Conservation (phyloP, 2,888 invertebrate genomes). For the Ceratothoa steindachneri region DNA sequence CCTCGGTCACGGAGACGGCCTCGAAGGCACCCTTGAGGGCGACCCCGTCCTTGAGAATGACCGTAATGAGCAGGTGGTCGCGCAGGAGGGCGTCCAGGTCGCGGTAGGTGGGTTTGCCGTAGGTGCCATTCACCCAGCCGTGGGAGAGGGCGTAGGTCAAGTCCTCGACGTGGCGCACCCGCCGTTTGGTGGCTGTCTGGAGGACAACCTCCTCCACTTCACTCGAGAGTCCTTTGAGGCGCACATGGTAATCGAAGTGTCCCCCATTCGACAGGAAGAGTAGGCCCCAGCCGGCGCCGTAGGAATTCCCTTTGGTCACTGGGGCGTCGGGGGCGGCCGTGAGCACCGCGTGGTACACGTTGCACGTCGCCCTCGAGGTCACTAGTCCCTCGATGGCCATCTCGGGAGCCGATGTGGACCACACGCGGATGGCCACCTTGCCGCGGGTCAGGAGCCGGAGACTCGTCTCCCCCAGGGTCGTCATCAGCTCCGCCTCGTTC, state of each 20-base stretch:
- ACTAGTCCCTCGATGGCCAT: slow-evolving; percentile 47
- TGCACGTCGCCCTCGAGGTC: slow-evolving; percentile 49
- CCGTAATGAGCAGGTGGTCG: slow-evolving; percentile 29
- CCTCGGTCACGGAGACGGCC: slow-evolving; percentile 50
- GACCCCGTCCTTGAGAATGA: slow-evolving; percentile 39
- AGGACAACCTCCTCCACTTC: slow-evolving; percentile 27
- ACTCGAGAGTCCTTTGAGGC: slow-evolving; percentile 17
- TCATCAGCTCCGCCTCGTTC: slow-evolving; percentile 35
- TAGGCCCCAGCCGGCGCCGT: slow-evolving; percentile 44
- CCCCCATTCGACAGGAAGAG: slow-evolving; percentile 48
- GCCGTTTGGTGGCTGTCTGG: slow-evolving; percentile 26
- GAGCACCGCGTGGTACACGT: slow-evolving; percentile 47
- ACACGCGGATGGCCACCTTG: slow-evolving; percentile 34
- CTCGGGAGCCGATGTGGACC: slow-evolving; percentile 35
- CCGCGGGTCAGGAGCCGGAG: slow-evolving; percentile 43
- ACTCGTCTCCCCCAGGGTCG: slow-evolving; percentile 40
- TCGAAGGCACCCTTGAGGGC: slow-evolving; percentile 50
- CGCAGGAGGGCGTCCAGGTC: slow-evolving; percentile 44
- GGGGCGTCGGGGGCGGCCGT: slow-evolving; percentile 4
- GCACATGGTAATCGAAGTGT: slow-evolving; percentile 48
- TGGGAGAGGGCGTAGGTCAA: slow-evolving; percentile 25
- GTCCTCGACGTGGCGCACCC: slow-evolving; percentile 38
- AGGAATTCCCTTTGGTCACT: slow-evolving; percentile 4
- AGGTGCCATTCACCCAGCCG: slow-evolving; percentile 45
- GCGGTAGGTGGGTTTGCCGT: slow-evolving; percentile 41